Conservation (phyloP, 2,888 invertebrate genomes). For the Scaptomyza reducta region DNA sequence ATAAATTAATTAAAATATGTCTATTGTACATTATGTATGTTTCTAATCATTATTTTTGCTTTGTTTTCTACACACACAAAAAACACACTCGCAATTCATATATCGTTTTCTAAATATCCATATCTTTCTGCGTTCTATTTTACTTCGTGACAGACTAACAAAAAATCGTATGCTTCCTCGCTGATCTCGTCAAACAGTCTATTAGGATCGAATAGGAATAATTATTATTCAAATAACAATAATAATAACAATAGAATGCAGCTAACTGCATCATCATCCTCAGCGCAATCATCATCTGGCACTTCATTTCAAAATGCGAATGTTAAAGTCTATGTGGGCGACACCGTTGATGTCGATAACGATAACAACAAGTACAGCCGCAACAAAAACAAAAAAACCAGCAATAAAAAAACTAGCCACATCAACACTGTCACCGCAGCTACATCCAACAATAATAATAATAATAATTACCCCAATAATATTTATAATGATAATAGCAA, state of each 20-base stretch:
- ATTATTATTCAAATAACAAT: slow-evolving; percentile 55
- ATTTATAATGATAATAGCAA: slow-evolving; percentile 53
- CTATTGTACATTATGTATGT: slow-evolving; percentile 36
- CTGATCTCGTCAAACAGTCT: slow-evolving; percentile 84
- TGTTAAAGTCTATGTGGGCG: slow-evolving; percentile 79
- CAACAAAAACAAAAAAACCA: slow-evolving; percentile 46
- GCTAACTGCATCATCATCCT: slow-evolving; percentile 75
- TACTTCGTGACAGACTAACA: slow-evolving; percentile 82
- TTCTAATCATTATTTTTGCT: background rate
- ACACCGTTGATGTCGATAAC: slow-evolving; percentile 64
- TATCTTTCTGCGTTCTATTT: slow-evolving; percentile 73
- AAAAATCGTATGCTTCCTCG: slow-evolving; percentile 84
- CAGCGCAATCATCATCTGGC: slow-evolving; percentile 63
- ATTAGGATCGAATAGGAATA: slow-evolving; percentile 83
- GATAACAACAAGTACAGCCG: slow-evolving; percentile 37
- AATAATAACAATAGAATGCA: slow-evolving; percentile 72
- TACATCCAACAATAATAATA: slow-evolving; percentile 63
- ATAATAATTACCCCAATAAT: slow-evolving; percentile 39
- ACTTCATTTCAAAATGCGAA: slow-evolving; percentile 63
- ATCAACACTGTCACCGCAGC: slow-evolving; percentile 69
- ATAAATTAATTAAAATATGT: no score
- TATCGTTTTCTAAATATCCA: slow-evolving; percentile 61
- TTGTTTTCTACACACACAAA: slow-evolving; percentile 9
- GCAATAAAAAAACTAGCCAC: slow-evolving; percentile 58
- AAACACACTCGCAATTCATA: slow-evolving; percentile 21